Base-by-base conservation (phyloP, 2,113 vertebrate species). In the Chinchilla lanigera region DNA sequence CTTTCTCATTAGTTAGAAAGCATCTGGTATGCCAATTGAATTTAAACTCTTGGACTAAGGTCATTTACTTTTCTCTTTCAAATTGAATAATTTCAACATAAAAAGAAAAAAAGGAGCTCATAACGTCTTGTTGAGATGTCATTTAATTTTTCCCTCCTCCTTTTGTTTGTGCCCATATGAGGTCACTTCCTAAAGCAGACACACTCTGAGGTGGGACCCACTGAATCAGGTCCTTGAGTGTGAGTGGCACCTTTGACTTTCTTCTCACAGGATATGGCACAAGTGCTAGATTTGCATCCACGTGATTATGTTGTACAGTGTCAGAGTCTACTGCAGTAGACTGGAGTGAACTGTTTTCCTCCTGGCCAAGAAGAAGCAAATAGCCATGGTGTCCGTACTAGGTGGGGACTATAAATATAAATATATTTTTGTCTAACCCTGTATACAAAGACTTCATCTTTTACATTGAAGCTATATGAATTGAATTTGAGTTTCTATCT, bases 261-360 rank as follows among this genome's bases (percentile, higher is more conserved):
- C 56, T 63, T 61, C 82, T 77, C 9, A 17, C 0, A 61, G 33
- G 75, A 2, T 38, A 52, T 33, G 26, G 19, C 47, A 14, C 30
- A 50, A 28, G 47, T 16, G 24, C 20, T 33, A 10, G 41, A 16
- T 38, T 52, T 44, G 35, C 52, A 60, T 10, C 30, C 6, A 24
- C 24, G 13, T 7, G 20, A 7, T 17, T 58, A 71, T 6, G 8
- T 60, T 17, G 11, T n/a, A 24, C 1, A 7, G 7, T 5, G 3
- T 58, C 19, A 52, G 35, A 41, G 14, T 65, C 22, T 67, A 2
- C 38, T 38, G 8, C 38, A 26, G 24, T 35, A 20, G 33, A 41
- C 7, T 30, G 24, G 12, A 33, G 17, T 3, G 17, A 77, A 35
- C 52, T 47, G 60, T 28, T 56, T 86, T 30, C n/a, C 60, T 52